Evolutionary conservation across 2,797 vertebrate species (phyloP).

Genomic region (Rhinogobio ventralis): DNA sequence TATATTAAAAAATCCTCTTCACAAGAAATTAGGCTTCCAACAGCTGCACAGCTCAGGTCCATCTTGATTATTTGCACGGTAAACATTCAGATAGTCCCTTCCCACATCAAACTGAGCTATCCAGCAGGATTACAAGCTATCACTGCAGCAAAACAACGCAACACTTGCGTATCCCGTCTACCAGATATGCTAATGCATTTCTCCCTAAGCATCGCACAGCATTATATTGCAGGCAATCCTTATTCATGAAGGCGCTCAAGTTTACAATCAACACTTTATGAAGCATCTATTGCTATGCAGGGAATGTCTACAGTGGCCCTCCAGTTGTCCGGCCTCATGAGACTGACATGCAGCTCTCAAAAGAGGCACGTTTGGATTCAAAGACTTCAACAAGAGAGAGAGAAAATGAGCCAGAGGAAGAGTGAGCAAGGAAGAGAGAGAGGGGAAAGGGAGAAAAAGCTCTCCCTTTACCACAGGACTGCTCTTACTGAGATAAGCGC

Average conservation of each 20-base stretch:
- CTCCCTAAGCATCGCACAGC: constrained; percentile 9
- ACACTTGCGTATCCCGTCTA: constrained; percentile 13
- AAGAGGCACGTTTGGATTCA: background rate
- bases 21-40: background rate
- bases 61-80: background rate
- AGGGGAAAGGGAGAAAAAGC: background rate
- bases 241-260: constrained; percentile 33
- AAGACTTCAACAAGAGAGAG: constrained; percentile 23
- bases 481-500: constrained; percentile 31
- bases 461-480: constrained; percentile 26
- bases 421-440: background rate
- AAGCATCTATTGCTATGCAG: constrained; percentile 29
- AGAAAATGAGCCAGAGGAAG: background rate
- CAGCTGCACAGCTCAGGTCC: background rate
- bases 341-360: constrained; percentile 7
- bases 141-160: constrained; percentile 1
- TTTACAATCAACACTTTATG: constrained; percentile 40
- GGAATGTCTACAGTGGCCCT: constrained; percentile 10
- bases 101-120: background rate
- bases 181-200: background rate
- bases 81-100: constrained; percentile 9
- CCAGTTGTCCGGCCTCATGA: background rate
- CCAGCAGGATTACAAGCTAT: constrained; percentile 21
- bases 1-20: constrained; percentile 1
- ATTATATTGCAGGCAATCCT: constrained; percentile 1